Conservation (phyloP, 1,140 invertebrate species). For the Cydia fagiglandana region DNA sequence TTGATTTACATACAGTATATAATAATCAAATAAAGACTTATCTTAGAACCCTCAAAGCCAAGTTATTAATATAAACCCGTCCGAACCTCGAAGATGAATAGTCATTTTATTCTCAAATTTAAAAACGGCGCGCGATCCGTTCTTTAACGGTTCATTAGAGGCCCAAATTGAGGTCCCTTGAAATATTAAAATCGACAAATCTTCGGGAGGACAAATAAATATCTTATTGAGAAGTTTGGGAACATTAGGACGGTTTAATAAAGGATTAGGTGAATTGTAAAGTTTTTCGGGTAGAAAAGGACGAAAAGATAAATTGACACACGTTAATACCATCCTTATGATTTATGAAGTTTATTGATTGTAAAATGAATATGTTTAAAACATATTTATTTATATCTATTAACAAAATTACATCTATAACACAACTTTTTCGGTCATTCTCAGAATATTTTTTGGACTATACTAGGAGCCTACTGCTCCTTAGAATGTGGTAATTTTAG, state of each 20-base stretch:
- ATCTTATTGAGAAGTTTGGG: conserved; percentile 1
- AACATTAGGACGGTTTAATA: neutral
- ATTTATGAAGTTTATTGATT: too few species aligned
- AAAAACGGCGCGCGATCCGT: neutral
- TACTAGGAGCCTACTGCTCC: too few species aligned
- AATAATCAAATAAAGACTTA: too few species aligned
- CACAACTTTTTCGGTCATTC: too few species aligned
- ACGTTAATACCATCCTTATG: too few species aligned
- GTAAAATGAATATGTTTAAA: too few species aligned
- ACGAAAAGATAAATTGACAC: too few species aligned
- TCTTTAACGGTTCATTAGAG: conserved; percentile 17
- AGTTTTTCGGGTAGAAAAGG: neutral
- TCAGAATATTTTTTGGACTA: too few species aligned
- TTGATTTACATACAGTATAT: too few species aligned
- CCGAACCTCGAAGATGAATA: conserved; percentile 14
- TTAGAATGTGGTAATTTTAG: too few species aligned
- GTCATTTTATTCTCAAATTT: neutral
- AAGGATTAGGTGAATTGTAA: neutral
- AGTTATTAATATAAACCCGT: neutral
- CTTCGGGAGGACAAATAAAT: conserved; percentile 21
- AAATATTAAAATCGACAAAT: conserved; percentile 31
- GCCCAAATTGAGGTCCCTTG: conserved; percentile 22
- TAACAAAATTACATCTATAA: too few species aligned
- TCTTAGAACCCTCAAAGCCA: neutral
- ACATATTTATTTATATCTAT: too few species aligned